phyloP scores from a whole-genome alignment of 2,888 invertebrate genomes.

The Eustalomyia histrio region DNA sequence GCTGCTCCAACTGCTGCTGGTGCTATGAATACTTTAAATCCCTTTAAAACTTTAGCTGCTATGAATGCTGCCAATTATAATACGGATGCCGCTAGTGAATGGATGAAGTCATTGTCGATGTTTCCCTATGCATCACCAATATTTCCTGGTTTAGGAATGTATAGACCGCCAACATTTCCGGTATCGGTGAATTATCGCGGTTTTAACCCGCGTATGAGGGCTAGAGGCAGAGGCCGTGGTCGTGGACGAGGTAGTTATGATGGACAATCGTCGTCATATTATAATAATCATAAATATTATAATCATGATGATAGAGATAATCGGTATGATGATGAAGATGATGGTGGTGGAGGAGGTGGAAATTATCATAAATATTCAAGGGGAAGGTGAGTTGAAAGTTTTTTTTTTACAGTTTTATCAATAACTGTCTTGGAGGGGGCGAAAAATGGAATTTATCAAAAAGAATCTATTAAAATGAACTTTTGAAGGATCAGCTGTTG shows the following conservation, averaged over 20 bases:
- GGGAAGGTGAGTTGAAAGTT: slow-evolving; percentile 66
- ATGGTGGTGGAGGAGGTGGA: slow-evolving; percentile 81
- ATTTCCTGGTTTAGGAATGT: slow-evolving; percentile 76
- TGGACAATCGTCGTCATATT: slow-evolving; percentile 70
- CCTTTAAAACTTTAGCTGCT: slow-evolving; percentile 76
- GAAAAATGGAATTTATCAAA: too few species aligned
- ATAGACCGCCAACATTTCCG: slow-evolving; percentile 72
- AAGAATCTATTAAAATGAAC: too few species aligned
- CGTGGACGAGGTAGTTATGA: slow-evolving; percentile 71
- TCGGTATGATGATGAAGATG: slow-evolving; percentile 80
- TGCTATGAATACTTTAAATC: slow-evolving; percentile 69
- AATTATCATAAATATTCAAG: slow-evolving; percentile 75
- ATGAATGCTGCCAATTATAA: slow-evolving; percentile 71
- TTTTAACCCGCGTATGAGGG: slow-evolving; percentile 77
- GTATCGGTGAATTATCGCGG: slow-evolving; percentile 76
- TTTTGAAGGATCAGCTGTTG: too few species aligned
- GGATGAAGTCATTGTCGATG: slow-evolving; percentile 78
- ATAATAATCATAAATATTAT: slow-evolving; percentile 81
- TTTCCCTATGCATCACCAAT: slow-evolving; percentile 73
- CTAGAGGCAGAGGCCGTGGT: slow-evolving; percentile 80
- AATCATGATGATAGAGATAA: slow-evolving; percentile 80
- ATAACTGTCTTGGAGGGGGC: too few species aligned
- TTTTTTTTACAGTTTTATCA: not conserved
- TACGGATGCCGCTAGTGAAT: slow-evolving; percentile 76
- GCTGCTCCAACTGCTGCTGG: slow-evolving; percentile 56